A percentile compares a stretch with the other conserved stretches of the same genome.
phyloP scores from a whole-genome alignment of 1,140 invertebrate genomes.

The Neocloeon triangulifer region DNA sequence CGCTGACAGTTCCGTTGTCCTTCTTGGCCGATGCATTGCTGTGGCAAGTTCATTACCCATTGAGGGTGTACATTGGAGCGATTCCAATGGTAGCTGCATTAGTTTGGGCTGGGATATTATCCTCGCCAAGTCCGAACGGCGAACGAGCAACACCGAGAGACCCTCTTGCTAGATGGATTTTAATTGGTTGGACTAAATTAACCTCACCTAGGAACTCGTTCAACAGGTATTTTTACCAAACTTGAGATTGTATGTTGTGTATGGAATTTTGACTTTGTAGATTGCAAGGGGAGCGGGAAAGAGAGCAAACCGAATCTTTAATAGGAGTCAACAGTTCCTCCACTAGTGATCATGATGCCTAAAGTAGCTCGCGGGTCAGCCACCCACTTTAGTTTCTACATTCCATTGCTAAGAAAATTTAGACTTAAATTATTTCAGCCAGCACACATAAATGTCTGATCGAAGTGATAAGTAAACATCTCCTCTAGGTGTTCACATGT shows the following conservation, averaged over 20 bases:
- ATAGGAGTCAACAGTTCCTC: constrained; percentile 39
- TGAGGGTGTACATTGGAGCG: constrained; percentile 55
- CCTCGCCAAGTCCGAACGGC: constrained; percentile 64
- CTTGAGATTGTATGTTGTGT: constrained; percentile 5
- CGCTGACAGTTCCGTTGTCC: constrained; percentile 63
- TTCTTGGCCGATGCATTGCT: constrained; percentile 60
- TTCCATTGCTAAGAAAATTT: too few species aligned
- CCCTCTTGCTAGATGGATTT: constrained; percentile 38
- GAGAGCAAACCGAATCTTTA: constrained; percentile 48
- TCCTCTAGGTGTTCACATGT: too few species aligned
- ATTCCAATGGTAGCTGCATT: constrained; percentile 59
- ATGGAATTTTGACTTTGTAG: constrained; percentile 21
- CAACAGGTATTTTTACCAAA: constrained; percentile 2
- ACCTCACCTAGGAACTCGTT: constrained; percentile 21
- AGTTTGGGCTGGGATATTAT: constrained; percentile 43
- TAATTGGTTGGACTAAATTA: constrained; percentile 29
- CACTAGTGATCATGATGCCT: constrained; percentile 29
- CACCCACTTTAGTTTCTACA: too few species aligned
- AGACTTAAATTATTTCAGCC: too few species aligned
- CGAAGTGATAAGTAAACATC: too few species aligned
- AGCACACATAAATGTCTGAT: too few species aligned
- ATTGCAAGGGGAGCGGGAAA: constrained; percentile 36
- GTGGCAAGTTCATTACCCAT: constrained; percentile 46
- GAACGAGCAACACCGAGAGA: constrained; percentile 74
- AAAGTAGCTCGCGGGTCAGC: too few species aligned